Base-by-base conservation (phyloP, 2,113 vertebrate genomes). In the Zosterops lateralis region DNA sequence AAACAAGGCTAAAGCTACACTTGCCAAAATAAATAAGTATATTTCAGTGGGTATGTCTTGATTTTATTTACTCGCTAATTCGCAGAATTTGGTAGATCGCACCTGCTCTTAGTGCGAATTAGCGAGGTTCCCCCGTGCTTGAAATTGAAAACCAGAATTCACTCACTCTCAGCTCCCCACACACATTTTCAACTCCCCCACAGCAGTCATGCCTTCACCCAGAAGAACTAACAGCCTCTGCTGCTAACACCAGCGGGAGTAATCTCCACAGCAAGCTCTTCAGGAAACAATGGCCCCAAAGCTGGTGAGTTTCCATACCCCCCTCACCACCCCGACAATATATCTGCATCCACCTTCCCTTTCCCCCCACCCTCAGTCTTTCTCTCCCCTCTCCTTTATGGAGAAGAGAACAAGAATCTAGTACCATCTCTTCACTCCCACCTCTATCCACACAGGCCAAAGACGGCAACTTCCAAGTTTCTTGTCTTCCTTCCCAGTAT, bases 121-220 rank as follows among this genome's bases (percentile, higher is more conserved):
- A 97, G 97, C 97, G 97, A 97, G 97, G 97, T 97, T 97, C 97
- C 97, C 95, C 97, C 90, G 83, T 96, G 91, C 89, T 88, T 96
- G 54, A 95, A 85, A 96, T 68, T 92, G 92, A 96, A 96, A 96
- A 96, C 68, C 92, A 82, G 47, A 95, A 85, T 96, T 91, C 86
- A 97, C 92, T 97, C 91, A 92, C 65, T 94, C 85, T 95, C 94
- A 93, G 90, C 51, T 92, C 95, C 90, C 72, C 93, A 1, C 82
- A 83, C 84, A 83, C 87, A 96, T 77, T 85, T 91, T 71, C 78
- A 79, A 86, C 79, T 84, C 78, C 62, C 96, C 93, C 95, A 92
- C 84, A 96, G 79, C 91, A 96, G 88, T 62, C 95, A 96, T 81
- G 90, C 68, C 72, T 86, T 70, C 86, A 96, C 68, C 81, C 80